These are phyloP conservation scores for Melangyna quadrimaculata DNA, from an alignment of 2,888 invertebrate species.

Conservation along the genomic window DNA sequence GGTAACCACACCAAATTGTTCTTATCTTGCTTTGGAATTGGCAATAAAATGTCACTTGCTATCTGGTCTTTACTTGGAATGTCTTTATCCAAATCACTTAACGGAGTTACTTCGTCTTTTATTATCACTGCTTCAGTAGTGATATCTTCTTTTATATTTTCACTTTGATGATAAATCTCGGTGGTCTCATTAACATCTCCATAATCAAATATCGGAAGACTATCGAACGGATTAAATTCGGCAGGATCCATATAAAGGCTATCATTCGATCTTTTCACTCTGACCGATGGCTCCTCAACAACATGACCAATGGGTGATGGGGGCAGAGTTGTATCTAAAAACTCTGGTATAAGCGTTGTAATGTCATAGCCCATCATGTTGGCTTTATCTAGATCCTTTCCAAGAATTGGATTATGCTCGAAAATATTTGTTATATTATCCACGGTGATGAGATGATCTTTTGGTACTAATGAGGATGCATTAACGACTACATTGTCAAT, in stretches of 20 bases:
- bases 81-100: slow-evolving; percentile 24
- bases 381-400: slow-evolving; percentile 21
- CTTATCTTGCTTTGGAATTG: slow-evolving; percentile 80
- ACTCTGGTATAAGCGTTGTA: slow-evolving; percentile 65
- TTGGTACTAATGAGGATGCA: slow-evolving; percentile 78
- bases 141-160: slow-evolving; percentile 18
- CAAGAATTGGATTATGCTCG: slow-evolving; percentile 74
- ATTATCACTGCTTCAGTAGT: slow-evolving; percentile 19
- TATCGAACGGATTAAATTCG: slow-evolving; percentile 61
- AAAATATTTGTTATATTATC: slow-evolving; percentile 79
- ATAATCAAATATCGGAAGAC: slow-evolving; percentile 55
- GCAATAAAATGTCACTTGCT: slow-evolving; percentile 75
- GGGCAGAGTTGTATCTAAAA: slow-evolving; percentile 60
- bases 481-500: slow-evolving; percentile 80
- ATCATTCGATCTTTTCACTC: slow-evolving; percentile 52
- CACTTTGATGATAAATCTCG: slow-evolving; percentile 47
- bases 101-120: slow-evolving; percentile 3
- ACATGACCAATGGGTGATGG: slow-evolving; percentile 12
- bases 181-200: slow-evolving; percentile 46
- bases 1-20: slow-evolving; percentile 86
- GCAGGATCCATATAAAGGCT: slow-evolving; percentile 20
- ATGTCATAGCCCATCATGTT: slow-evolving; percentile 31
- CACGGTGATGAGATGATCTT: slow-evolving; percentile 77
- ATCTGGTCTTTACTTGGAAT: slow-evolving; percentile 70
- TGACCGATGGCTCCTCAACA: slow-evolving; percentile 17